Percentiles rank a stretch among this genome's conserved stretches.
These are phyloP conservation scores for Drosophila ohnishii DNA, from an alignment of 1,140 invertebrate genomes.

Conservation along the genomic window DNA sequence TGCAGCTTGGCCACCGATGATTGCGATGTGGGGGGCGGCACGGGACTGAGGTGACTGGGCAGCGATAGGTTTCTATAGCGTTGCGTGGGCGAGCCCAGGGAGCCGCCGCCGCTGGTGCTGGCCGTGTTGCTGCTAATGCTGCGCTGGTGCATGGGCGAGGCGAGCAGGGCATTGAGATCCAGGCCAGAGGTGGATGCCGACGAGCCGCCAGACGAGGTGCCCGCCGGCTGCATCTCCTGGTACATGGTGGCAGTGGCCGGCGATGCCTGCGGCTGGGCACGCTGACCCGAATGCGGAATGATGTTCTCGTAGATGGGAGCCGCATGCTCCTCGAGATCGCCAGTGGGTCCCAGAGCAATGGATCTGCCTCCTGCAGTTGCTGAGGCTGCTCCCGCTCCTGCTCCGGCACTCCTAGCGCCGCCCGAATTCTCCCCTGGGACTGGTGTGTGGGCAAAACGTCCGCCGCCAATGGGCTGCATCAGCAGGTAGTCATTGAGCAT, in stretches of 20 bases:
- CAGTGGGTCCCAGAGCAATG: neutral
- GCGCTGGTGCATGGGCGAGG: slow-evolving; percentile 60
- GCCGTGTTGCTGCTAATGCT: slow-evolving; percentile 56
- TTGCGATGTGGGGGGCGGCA: slow-evolving; percentile 46
- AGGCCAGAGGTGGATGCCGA: slow-evolving; percentile 22
- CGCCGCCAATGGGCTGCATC: slow-evolving; percentile 64
- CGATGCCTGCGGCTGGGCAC: slow-evolving; percentile 80
- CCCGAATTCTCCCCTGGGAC: slow-evolving; percentile 57
- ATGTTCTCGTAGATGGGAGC: slow-evolving; percentile 90
- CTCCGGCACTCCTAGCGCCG: neutral
- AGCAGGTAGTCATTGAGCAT: slow-evolving; percentile 65
- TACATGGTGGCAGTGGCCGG: slow-evolving; percentile 80
- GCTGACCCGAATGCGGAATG: slow-evolving; percentile 84
- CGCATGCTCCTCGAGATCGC: slow-evolving; percentile 40
- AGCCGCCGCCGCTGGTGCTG: slow-evolving; percentile 15
- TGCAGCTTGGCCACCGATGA: slow-evolving; percentile 55
- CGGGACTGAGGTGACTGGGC: slow-evolving; percentile 32
- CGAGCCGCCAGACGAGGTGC: slow-evolving; percentile 23
- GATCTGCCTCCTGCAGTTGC: slow-evolving; percentile 13
- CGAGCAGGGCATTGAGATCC: slow-evolving; percentile 58
- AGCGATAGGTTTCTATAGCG: slow-evolving; percentile 35
- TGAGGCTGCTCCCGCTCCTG: neutral
- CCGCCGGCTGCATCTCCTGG: slow-evolving; percentile 63
- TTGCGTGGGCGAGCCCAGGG: slow-evolving; percentile 65
- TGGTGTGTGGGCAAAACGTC: slow-evolving; percentile 78